A percentile compares a stretch with the other conserved stretches of the same genome.
Conservation (phyloP, 35 echinoderm and acorn worm genomes). For the Apostichopus californicus region DNA sequence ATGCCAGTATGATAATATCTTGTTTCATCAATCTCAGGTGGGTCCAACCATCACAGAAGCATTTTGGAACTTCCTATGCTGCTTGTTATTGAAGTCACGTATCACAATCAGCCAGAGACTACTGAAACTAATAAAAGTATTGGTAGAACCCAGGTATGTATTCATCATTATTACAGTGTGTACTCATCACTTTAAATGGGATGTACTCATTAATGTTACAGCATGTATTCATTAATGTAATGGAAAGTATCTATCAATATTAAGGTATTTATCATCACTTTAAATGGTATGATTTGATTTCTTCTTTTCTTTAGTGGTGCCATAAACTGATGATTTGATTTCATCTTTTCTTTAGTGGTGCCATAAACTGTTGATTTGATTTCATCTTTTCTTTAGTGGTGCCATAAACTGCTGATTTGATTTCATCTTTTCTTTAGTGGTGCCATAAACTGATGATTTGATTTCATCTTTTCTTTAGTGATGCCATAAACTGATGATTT, state of each 20-base stretch:
- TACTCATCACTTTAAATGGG: background rate
- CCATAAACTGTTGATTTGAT: conserved; percentile 70
- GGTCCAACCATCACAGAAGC: conserved; percentile 83
- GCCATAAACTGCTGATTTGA: conserved; percentile 75
- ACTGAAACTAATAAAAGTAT: conserved; percentile 68
- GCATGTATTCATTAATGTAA: too few species aligned
- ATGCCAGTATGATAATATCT: too few species aligned
- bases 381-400: conserved; percentile 61
- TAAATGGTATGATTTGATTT: conserved; percentile 3
- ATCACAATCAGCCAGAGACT: conserved; percentile 66
- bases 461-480: conserved; percentile 53
- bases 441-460: conserved; percentile 61
- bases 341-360: conserved; percentile 66
- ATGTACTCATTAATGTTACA: too few species aligned
- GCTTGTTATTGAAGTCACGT: conserved; percentile 75
- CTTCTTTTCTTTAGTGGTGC: conserved; percentile 72
- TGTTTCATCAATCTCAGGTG: conserved; percentile 67
- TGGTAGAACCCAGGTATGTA: conserved; percentile 65
- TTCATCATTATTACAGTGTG: too few species aligned
- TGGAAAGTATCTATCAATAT: too few species aligned
- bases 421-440: conserved; percentile 57
- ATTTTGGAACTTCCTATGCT: conserved; percentile 74
- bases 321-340: conserved; percentile 63
- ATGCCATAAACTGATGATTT: conserved; percentile 74
- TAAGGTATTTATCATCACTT: too few species aligned